phyloP scores from a whole-genome alignment of 2,113 vertebrate species.

The Phoenicopterus ruber region DNA sequence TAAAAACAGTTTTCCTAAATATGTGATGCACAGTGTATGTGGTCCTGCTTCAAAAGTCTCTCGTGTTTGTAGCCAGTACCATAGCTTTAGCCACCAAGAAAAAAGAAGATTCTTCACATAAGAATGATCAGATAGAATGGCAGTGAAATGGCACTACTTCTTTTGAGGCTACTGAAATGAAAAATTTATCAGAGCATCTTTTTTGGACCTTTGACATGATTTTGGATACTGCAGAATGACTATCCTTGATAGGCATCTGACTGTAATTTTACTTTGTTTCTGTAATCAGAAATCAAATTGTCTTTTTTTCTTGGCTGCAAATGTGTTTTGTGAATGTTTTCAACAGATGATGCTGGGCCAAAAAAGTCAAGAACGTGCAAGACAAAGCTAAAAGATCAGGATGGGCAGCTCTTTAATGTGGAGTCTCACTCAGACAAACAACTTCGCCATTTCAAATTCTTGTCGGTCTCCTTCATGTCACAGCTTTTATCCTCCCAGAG shows the following conservation, averaged over 20 bases:
- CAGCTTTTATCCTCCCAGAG: constrained; percentile 82
- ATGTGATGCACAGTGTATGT: not conserved
- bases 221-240: not conserved
- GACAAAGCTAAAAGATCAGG: constrained; percentile 57
- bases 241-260: not conserved
- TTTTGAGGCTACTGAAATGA: not conserved
- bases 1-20: not conserved
- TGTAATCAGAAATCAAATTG: not conserved
- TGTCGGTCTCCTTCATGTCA: constrained; percentile 89
- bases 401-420: constrained; percentile 81
- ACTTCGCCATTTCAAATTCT: constrained; percentile 91
- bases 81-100: not conserved
- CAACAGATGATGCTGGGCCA: constrained; percentile 65
- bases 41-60: not conserved
- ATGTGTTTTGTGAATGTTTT: not conserved
- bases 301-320: not conserved
- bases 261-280: not conserved
- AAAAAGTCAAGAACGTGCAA: not conserved
- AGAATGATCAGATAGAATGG: not conserved
- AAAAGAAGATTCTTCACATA: not conserved
- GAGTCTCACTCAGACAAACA: constrained; percentile 88
- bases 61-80: not conserved
- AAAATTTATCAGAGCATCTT: not conserved
- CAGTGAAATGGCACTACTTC: not conserved
- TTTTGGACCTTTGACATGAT: not conserved